Conservation (phyloP, 2,797 vertebrate genomes). For the Pangasius krempfi region DNA sequence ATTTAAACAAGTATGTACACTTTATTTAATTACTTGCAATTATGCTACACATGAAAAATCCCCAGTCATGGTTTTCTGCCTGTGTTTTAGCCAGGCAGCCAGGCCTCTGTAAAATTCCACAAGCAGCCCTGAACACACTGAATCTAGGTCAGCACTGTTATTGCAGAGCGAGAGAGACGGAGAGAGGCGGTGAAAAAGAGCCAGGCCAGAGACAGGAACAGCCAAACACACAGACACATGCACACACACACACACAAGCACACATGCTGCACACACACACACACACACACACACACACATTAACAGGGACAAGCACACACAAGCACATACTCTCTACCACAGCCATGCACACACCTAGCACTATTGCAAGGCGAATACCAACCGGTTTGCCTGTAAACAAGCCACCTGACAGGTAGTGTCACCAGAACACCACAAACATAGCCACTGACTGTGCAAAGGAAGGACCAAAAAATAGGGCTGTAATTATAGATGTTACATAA, state of each 20-base stretch:
- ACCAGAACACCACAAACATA: slow-evolving; percentile 41
- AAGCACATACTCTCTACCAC: slow-evolving; percentile 44
- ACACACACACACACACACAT: slow-evolving; percentile 34
- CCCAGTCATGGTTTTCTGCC: slow-evolving; percentile 83
- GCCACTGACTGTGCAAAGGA: slow-evolving; percentile 43
- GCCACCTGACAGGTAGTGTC: slow-evolving; percentile 55
- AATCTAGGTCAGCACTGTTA: slow-evolving; percentile 89
- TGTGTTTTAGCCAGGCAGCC: slow-evolving; percentile 79
- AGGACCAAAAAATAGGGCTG: slow-evolving; percentile 29
- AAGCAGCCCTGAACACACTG: slow-evolving; percentile 85
- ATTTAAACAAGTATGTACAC: neutral
- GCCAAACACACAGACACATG: slow-evolving; percentile 57
- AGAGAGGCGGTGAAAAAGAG: slow-evolving; percentile 58
- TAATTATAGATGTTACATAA: slow-evolving; percentile 53
- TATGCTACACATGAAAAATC: slow-evolving; percentile 77
- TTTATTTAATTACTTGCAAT: slow-evolving; percentile 62
- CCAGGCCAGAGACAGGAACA: slow-evolving; percentile 67
- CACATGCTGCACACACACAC: slow-evolving; percentile 32
- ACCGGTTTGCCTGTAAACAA: slow-evolving; percentile 62
- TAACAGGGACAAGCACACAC: slow-evolving; percentile 48
- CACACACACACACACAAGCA: slow-evolving; percentile 34
- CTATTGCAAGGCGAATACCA: slow-evolving; percentile 45
- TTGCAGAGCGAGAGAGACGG: slow-evolving; percentile 79
- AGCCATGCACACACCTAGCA: slow-evolving; percentile 41
- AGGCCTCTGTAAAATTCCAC: slow-evolving; percentile 89